Conservation (phyloP, 23 tunicate genomes). For the Ciona savignyi region DNA sequence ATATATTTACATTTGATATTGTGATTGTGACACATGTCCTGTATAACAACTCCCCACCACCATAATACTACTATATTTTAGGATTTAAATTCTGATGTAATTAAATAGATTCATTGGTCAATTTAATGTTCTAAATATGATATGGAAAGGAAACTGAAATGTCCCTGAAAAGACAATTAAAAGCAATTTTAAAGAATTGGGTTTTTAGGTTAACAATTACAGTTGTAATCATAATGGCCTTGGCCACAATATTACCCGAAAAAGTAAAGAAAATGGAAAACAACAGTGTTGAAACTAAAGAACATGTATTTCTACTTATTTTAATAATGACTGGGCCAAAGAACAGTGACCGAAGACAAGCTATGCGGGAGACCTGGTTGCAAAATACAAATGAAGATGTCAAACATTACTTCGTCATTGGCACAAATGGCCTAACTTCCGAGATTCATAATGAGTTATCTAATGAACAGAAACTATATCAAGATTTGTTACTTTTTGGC, state of each 20-base stretch:
- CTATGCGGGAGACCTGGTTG: slow-evolving; percentile 78
- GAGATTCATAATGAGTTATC: background rate
- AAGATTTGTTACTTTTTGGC: slow-evolving; percentile 58
- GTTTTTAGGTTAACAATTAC: background rate
- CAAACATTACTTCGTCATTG: slow-evolving; percentile 62
- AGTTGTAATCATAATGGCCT: background rate
- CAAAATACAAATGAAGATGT: slow-evolving; percentile 4
- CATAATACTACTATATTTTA: no score
- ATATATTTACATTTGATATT: no score
- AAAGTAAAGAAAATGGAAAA: background rate
- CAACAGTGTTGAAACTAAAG: background rate
- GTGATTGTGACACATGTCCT: no score
- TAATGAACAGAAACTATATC: slow-evolving; percentile 26
- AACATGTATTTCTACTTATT: slow-evolving; percentile 27
- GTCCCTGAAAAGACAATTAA: background rate
- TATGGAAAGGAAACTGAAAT: background rate
- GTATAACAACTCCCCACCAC: no score
- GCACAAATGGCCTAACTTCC: slow-evolving; percentile 21
- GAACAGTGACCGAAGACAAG: slow-evolving; percentile 54
- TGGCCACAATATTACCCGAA: no score
- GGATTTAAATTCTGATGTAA: no score
- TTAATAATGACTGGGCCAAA: slow-evolving; percentile 77
- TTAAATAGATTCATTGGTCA: no score
- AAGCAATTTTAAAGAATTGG: background rate
- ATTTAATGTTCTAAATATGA: no score